Evolutionary conservation across 2,888 invertebrate genomes (phyloP).

Genomic region (Nemapogon koenigi): DNA sequence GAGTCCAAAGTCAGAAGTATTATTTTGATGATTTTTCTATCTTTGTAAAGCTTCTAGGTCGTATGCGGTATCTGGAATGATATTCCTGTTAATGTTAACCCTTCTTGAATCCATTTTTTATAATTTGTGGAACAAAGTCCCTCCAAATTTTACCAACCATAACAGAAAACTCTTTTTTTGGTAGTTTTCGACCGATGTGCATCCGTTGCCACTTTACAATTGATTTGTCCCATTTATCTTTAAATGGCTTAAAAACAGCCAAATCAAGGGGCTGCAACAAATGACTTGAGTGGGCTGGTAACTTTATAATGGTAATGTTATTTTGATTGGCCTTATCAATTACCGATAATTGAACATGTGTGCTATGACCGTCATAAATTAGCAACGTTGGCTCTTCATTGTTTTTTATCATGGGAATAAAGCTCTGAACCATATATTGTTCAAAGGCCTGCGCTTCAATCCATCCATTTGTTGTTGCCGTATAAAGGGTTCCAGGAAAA

Average conservation of each 20-base stretch:
- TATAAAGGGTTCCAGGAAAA: conserved; percentile 16
- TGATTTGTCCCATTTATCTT: conserved; percentile 3
- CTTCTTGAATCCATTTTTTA: conserved; percentile 8
- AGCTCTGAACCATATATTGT: conserved; percentile 6
- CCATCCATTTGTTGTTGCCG: conserved; percentile 22
- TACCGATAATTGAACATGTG: conserved; percentile 17
- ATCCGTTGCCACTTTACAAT: conserved; percentile 2
- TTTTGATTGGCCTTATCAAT: conserved; percentile 12
- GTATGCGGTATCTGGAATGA: conserved; percentile 2
- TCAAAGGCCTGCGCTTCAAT: conserved; percentile 17
- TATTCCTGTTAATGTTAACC: conserved; percentile 1
- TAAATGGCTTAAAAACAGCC: conserved; percentile 1
- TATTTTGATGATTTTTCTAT: conserved; percentile 4
- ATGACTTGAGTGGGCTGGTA: conserved; percentile 4
- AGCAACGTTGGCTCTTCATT: conserved; percentile 16
- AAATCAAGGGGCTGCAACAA: conserved; percentile 3
- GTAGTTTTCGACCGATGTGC: conserved; percentile 2
- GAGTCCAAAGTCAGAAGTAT: background rate
- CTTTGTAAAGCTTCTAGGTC: conserved; percentile 4
- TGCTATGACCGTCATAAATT: conserved; percentile 20
- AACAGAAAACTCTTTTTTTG: conserved; percentile 9
- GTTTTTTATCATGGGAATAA: conserved; percentile 6
- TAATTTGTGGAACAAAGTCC: conserved; percentile 3
- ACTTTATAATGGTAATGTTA: conserved; percentile 2
- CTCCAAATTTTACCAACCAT: conserved; percentile 6